These are phyloP conservation scores for Oreochromis grahami DNA, from an alignment of 2,797 vertebrate species.

Conservation along the genomic window DNA sequence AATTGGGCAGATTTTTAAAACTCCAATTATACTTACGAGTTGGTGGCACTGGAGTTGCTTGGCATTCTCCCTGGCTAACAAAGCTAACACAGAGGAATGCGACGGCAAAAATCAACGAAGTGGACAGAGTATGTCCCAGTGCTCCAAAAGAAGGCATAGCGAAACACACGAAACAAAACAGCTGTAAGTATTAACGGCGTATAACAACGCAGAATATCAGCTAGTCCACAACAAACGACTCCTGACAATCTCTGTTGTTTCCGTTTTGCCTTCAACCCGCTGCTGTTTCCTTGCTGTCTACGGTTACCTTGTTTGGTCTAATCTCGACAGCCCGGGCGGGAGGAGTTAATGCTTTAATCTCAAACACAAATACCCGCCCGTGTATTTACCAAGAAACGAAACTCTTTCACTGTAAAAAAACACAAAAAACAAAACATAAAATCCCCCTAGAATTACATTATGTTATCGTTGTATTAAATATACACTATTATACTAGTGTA, in stretches of 20 bases:
- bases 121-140: background rate
- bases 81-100: conserved; percentile 27
- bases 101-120: background rate
- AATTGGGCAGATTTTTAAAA: background rate
- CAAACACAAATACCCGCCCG: background rate
- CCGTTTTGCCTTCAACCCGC: background rate
- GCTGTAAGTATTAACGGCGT: background rate
- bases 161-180: background rate
- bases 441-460: background rate
- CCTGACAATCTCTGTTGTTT: background rate
- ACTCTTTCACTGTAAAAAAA: background rate
- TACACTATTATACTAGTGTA: background rate
- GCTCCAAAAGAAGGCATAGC: background rate
- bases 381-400: background rate
- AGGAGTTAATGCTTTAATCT: background rate
- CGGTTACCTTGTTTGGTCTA: background rate
- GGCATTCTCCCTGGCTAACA: conserved; percentile 32
- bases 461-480: background rate
- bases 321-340: background rate
- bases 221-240: background rate
- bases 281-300: conserved; percentile 13
- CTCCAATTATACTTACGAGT: conserved; percentile 42
- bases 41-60: conserved; percentile 5
- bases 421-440: background rate
- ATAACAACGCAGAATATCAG: background rate